phyloP scores from a whole-genome alignment of 2,888 invertebrate genomes.

The Lasioglossum leucozonium region DNA sequence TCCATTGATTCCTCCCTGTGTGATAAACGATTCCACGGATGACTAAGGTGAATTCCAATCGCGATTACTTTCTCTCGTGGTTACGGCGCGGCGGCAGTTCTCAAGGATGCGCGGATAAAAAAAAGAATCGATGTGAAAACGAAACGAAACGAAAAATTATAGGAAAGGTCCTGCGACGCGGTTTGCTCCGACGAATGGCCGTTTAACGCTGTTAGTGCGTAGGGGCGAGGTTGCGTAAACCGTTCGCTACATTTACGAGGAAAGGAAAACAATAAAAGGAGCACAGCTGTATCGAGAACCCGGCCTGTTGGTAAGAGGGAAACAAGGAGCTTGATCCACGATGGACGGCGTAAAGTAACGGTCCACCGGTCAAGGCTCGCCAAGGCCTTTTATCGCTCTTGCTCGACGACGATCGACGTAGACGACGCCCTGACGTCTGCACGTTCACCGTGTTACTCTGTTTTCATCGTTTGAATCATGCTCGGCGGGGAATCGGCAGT shows the following conservation, averaged over 20 bases:
- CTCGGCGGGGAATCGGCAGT: background rate
- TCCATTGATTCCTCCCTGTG: background rate
- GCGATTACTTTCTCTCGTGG: conserved; percentile 1
- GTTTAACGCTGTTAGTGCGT: background rate
- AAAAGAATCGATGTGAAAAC: background rate
- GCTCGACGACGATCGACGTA: conserved; percentile 45
- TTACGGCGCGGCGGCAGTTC: background rate
- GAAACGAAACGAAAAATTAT: background rate
- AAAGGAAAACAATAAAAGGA: conserved; percentile 20
- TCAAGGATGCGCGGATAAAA: background rate
- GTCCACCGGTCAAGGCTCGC: conserved; percentile 81
- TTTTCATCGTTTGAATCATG: conserved; percentile 50
- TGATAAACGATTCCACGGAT: background rate
- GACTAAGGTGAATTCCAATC: background rate
- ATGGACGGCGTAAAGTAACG: conserved; percentile 76
- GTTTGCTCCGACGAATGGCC: background rate
- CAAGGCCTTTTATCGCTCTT: conserved; percentile 79
- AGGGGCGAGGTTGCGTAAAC: conserved; percentile 10
- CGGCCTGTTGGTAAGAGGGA: conserved; percentile 57
- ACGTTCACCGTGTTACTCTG: conserved; percentile 53
- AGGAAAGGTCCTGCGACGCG: background rate
- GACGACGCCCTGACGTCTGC: conserved; percentile 28
- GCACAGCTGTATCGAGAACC: conserved; percentile 6
- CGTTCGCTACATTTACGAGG: conserved; percentile 9
- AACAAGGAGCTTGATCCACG: conserved; percentile 57